phyloP scores from a whole-genome alignment of 2,113 vertebrate genomes.

The Daubentonia madagascariensis region DNA sequence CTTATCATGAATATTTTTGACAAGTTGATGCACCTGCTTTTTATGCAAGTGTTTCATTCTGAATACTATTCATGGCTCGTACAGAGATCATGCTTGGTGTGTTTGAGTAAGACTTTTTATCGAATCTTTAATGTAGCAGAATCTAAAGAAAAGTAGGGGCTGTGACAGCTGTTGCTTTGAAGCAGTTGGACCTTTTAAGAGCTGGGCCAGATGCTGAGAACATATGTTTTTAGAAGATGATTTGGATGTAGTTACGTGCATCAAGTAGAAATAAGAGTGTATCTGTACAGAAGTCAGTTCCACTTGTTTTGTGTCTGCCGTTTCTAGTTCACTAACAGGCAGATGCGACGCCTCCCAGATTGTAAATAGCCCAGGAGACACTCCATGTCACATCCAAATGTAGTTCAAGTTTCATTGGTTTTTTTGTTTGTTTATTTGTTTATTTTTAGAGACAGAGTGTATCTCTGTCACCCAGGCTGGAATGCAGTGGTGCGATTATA shows the following conservation, averaged over 20 bases:
- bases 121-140: neutral
- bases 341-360: neutral
- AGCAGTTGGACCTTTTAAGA: neutral
- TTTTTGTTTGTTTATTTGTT: no score
- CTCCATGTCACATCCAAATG: neutral
- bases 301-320: neutral
- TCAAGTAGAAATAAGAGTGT: neutral
- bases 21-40: neutral
- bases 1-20: neutral
- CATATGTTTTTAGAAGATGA: neutral
- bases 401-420: neutral
- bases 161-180: neutral
- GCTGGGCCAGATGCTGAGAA: neutral
- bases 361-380: neutral
- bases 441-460: no score
- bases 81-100: neutral
- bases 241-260: neutral
- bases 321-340: neutral
- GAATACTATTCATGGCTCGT: neutral
- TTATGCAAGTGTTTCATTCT: neutral
- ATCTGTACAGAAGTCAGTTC: rapidly evolving
- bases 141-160: neutral
- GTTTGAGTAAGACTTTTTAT: neutral
- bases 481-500: no score
- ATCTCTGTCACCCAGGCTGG: no score